phyloP scores from a whole-genome alignment of 2,113 vertebrate species.

The Morone chrysops region DNA sequence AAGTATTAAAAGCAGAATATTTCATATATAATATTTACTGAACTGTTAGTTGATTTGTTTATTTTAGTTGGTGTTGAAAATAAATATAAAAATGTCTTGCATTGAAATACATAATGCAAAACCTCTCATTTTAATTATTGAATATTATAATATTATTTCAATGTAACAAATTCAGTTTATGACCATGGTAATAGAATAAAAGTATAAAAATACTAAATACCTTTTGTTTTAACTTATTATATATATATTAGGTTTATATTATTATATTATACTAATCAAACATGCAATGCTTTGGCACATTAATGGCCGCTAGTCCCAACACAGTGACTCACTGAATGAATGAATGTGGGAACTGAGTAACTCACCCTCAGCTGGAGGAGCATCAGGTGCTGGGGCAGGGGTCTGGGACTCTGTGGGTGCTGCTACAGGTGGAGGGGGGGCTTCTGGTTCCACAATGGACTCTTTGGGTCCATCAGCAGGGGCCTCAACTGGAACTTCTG shows the following conservation, averaged over 20 bases:
- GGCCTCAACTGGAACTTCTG: conserved; percentile 46
- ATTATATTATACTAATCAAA: too few species aligned
- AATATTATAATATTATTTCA: background rate
- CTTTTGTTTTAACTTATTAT: background rate
- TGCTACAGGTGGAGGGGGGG: conserved; percentile 22
- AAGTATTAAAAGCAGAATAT: background rate
- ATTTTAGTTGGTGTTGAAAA: too few species aligned
- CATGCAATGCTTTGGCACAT: too few species aligned
- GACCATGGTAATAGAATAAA: background rate
- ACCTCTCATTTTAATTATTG: background rate
- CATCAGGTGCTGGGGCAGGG: conserved; percentile 34
- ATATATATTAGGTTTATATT: too few species aligned
- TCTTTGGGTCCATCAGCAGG: conserved; percentile 27
- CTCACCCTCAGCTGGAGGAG: conserved; percentile 60
- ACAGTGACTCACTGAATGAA: background rate
- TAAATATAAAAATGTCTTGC: background rate
- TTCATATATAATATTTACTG: background rate
- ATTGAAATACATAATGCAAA: background rate
- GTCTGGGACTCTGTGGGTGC: conserved; percentile 33
- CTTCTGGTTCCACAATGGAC: conserved; percentile 31
- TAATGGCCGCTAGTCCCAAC: too few species aligned
- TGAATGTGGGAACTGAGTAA: background rate
- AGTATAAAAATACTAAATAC: background rate
- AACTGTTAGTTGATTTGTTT: background rate
- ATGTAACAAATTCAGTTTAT: background rate